phyloP scores from a whole-genome alignment of 2,797 vertebrate species.

The Tragopan temminckii region DNA sequence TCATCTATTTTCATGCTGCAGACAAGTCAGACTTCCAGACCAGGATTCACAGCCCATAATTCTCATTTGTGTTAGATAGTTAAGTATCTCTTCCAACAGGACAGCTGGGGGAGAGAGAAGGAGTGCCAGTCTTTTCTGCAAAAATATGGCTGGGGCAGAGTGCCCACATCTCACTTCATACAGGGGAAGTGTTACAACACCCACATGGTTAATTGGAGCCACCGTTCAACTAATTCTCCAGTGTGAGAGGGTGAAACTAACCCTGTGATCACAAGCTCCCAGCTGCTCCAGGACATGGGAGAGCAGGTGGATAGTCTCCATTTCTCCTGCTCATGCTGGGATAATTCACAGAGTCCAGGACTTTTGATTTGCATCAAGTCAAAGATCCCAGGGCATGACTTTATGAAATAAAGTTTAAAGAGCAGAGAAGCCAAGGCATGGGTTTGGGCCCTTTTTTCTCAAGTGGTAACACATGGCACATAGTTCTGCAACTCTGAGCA shows the following conservation, averaged over 20 bases:
- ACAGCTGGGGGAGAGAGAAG: slow-evolving; percentile 59
- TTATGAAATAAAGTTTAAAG: neutral
- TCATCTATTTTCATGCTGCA: slow-evolving; percentile 23
- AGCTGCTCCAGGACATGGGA: neutral
- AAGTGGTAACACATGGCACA: neutral
- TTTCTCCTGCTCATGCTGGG: neutral
- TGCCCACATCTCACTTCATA: neutral
- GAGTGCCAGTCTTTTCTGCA: slow-evolving; percentile 42
- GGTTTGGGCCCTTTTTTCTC: neutral
- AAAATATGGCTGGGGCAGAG: slow-evolving; percentile 32
- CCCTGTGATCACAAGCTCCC: rapidly evolving
- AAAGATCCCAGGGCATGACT: neutral
- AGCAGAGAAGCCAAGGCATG: neutral
- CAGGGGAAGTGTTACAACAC: neutral
- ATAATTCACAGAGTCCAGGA: neutral
- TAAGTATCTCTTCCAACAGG: slow-evolving; percentile 47
- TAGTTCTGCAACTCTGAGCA: neutral
- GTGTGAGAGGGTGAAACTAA: neutral
- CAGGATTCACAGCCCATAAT: slow-evolving; percentile 29
- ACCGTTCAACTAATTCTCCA: neutral
- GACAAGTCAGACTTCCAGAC: slow-evolving; percentile 53
- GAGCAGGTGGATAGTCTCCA: neutral
- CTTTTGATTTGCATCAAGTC: neutral
- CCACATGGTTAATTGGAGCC: neutral
- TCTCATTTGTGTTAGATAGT: neutral